phyloP scores from a whole-genome alignment of 2,797 vertebrate genomes.

The Apogon talboti region DNA sequence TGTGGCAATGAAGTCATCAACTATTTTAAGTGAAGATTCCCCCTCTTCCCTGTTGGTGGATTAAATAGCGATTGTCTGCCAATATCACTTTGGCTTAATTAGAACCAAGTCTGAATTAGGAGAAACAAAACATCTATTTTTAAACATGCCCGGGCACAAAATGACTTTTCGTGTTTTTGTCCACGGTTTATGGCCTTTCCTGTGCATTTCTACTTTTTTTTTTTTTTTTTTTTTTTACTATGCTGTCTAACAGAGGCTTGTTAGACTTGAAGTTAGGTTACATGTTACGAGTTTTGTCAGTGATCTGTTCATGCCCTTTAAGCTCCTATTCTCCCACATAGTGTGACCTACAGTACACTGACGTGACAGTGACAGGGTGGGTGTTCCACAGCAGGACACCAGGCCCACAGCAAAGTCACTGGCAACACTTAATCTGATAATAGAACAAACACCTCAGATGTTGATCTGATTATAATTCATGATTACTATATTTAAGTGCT shows the following conservation, averaged over 20 bases:
- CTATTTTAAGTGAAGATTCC: conserved; percentile 78
- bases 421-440: conserved; percentile 7
- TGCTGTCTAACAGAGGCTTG: conserved; percentile 26
- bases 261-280: conserved; percentile 50
- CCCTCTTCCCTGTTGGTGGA: conserved; percentile 59
- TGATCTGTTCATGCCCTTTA: conserved; percentile 68
- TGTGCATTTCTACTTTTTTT: neutral
- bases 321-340: conserved; percentile 47
- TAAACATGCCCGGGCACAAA: conserved; percentile 17
- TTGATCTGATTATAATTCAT: neutral
- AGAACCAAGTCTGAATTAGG: conserved; percentile 55
- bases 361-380: conserved; percentile 49
- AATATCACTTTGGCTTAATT: conserved; percentile 78
- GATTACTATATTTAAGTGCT: neutral
- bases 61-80: conserved; percentile 75
- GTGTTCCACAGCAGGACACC: conserved; percentile 53
- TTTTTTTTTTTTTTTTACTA: conserved; percentile 2
- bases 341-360: conserved; percentile 54
- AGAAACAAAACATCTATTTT: conserved; percentile 33
- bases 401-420: conserved; percentile 22
- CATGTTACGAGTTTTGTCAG: conserved; percentile 61
- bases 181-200: neutral
- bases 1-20: conserved; percentile 76
- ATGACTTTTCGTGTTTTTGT: conserved; percentile 25
- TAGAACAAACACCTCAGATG: neutral